Base-by-base conservation (phyloP, 1,140 invertebrate species). In the Meteorus sp. region DNA sequence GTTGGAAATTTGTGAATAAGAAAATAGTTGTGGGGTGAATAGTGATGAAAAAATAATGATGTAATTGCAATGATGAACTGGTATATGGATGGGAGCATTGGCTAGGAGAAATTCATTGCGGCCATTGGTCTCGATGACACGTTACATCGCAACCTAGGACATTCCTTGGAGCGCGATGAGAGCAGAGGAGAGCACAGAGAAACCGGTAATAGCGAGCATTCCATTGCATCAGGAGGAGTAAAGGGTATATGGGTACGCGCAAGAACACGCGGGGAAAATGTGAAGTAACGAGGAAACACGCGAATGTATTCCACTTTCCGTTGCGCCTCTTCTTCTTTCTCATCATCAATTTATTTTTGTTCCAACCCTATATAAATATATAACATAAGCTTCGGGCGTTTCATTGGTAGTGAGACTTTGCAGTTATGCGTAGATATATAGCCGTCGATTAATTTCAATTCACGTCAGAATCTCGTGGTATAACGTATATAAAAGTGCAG, bases 171-270 rank as follows among this genome's bases (percentile, higher is more conserved):
- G 19, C 41, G 47, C 41, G 54, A 45, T 56, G 41, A 35, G 41
- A 44, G n/a, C 27, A 43, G 52, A 25, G 20, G n/a, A 17, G 37
- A 54, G 54, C 43, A 56, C 23, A 43, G 20, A 44, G 23, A 43
- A 43, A 29, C 54, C 54, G 54, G 54, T 56, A 56, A 56, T 56
- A 56, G 29, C 39, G 39, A 45, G 27, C 54, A 56, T 56, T 56
- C 54, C 54, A 56, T 22, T 17, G 54, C 19, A 20, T 15, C 25
- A 56, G 22, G 51, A 53, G 22, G 35, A 56, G 22, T 11, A 19
- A 15, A 29, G 22, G 39, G 8, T 5, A 39, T 9, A 31, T 56
- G 54, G 43, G 54, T 31, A 33, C 39, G 39, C 27, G 7, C 20
- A 31, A 29, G 20, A n/a, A 19, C 4, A 23, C 25, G 23, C n/a